A percentile compares a stretch with the other conserved stretches of the same genome.
Evolutionary conservation across 2,113 vertebrate genomes (phyloP).

Genomic region (Notarius quadriscutis): DNA sequence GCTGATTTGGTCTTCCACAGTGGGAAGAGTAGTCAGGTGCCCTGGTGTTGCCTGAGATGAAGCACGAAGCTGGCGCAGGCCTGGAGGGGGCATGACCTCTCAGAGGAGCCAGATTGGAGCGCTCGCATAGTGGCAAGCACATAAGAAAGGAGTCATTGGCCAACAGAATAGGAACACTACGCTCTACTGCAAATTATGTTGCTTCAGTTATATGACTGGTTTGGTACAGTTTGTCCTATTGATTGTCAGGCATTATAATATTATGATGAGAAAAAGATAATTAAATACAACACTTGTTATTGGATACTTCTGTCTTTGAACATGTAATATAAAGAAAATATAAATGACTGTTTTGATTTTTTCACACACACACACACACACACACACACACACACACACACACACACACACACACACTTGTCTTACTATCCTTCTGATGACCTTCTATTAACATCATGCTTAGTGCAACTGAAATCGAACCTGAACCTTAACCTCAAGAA

Average conservation of each 20-base stretch:
- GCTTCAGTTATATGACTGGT: conserved; percentile 42
- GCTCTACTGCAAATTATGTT: conserved; percentile 44
- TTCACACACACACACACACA: neutral
- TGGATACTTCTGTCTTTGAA: neutral
- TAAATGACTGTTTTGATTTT: neutral
- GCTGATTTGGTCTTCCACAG: conserved; percentile 67
- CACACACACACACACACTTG: too few species aligned
- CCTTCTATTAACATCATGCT: too few species aligned
- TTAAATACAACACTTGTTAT: conserved; percentile 26
- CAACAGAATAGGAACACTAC: conserved; percentile 46
- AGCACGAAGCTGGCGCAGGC: conserved; percentile 52
- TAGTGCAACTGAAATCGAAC: too few species aligned
- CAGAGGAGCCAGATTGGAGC: conserved; percentile 58
- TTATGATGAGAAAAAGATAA: conserved; percentile 21
- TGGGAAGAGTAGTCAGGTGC: conserved; percentile 67
- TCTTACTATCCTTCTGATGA: too few species aligned
- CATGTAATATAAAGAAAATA: conserved; percentile 37
- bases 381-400: too few species aligned
- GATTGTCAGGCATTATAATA: neutral
- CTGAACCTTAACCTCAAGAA: too few species aligned
- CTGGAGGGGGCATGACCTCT: conserved; percentile 41
- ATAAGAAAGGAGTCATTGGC: conserved; percentile 22
- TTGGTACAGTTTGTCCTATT: conserved; percentile 22
- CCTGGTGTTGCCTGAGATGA: conserved; percentile 56
- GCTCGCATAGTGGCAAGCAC: conserved; percentile 55